Percentiles rank a stretch among this genome's conserved stretches.
phyloP scores from a whole-genome alignment of 2,888 invertebrate genomes.

The Euzetes globulus region DNA sequence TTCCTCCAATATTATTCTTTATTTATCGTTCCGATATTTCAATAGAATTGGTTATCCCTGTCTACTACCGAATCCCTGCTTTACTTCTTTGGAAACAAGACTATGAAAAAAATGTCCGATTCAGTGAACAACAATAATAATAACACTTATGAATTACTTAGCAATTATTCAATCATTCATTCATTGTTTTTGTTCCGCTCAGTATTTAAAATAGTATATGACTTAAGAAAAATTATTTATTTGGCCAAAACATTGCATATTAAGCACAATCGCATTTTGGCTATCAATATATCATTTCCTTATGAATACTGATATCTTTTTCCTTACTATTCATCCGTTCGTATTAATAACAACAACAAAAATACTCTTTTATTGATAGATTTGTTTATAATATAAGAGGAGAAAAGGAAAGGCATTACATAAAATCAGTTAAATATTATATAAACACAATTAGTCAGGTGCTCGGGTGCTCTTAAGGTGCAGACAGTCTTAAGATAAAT shows the following conservation, averaged over 20 bases:
- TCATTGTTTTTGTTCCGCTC: not conserved
- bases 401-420: too few species aligned
- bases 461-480: too few species aligned
- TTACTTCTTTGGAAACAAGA: not conserved
- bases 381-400: not conserved
- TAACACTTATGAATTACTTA: not conserved
- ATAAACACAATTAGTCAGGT: too few species aligned
- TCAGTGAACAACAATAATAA: not conserved
- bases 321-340: not conserved
- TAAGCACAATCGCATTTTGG: not conserved
- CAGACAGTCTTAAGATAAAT: too few species aligned
- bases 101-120: not conserved
- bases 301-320: not conserved
- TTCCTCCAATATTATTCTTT: too few species aligned
- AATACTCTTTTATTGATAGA: not conserved
- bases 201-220: not conserved
- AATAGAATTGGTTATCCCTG: too few species aligned
- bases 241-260: not conserved
- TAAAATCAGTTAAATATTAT: too few species aligned
- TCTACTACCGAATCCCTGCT: not conserved
- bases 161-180: slow-evolving; percentile 1
- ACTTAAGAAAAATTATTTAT: not conserved
- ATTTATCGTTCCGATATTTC: too few species aligned
- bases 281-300: slow-evolving; percentile 12
- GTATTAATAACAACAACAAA: not conserved